phyloP scores from a whole-genome alignment of 2,888 invertebrate genomes.

The Hesperia comma region DNA sequence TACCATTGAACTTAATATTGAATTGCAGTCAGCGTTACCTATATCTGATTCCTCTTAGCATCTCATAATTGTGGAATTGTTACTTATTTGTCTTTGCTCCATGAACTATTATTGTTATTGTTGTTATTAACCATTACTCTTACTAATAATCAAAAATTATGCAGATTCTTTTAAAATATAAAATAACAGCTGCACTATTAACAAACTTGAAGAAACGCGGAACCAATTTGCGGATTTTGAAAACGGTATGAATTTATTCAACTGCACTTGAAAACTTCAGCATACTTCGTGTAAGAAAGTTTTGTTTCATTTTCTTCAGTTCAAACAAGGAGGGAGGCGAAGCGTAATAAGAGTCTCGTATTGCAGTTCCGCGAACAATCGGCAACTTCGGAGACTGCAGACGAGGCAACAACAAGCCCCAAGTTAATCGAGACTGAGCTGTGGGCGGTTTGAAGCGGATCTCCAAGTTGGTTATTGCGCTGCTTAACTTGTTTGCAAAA shows the following conservation, averaged over 20 bases:
- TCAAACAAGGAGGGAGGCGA: conserved; percentile 28
- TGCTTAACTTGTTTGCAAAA: conserved; percentile 27
- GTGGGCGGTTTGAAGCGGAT: conserved; percentile 26
- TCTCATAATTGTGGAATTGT: too few species aligned
- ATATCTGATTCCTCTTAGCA: too few species aligned
- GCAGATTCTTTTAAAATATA: neutral
- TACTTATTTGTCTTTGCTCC: too few species aligned
- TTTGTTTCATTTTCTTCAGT: conserved; percentile 34
- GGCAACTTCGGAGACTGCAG: conserved; percentile 59
- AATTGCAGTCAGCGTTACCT: too few species aligned
- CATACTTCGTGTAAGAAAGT: conserved; percentile 34
- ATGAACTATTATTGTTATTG: too few species aligned
- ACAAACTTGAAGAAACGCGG: neutral
- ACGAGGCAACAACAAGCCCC: conserved; percentile 57
- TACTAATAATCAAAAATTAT: neutral
- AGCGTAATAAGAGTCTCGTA: conserved; percentile 38
- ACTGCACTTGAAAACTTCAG: conserved; percentile 34
- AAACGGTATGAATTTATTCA: conserved; percentile 26
- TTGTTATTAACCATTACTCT: too few species aligned
- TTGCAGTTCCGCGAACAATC: conserved; percentile 53
- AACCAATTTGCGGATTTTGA: conserved; percentile 25
- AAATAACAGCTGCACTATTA: conserved; percentile 6
- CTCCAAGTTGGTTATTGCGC: conserved; percentile 26
- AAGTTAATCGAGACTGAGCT: conserved; percentile 58
- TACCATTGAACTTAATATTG: too few species aligned